Percentiles rank a stretch among this genome's conserved stretches.
Evolutionary conservation across 1,140 invertebrate genomes (phyloP).

Genomic region (Anastrepha ludens): DNA sequence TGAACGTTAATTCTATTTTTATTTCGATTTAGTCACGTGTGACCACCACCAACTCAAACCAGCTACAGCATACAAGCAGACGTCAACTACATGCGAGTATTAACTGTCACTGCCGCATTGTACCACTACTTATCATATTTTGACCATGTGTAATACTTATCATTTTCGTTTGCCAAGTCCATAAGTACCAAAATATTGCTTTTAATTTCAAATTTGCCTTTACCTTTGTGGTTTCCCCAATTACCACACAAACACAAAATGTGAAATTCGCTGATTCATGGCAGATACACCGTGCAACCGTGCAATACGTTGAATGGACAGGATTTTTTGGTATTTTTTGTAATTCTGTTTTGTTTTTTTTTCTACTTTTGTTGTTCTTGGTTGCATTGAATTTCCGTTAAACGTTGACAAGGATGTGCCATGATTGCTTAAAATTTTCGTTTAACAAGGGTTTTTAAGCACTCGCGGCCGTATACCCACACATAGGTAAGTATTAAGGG

Average conservation of each 20-base stretch:
- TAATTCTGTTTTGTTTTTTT: not conserved
- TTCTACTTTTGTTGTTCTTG: conserved; percentile 9
- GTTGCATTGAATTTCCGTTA: conserved; percentile 53
- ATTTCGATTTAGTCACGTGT: conserved; percentile 49
- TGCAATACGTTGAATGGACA: conserved; percentile 7
- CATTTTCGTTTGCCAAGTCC: conserved; percentile 16
- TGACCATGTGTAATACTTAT: conserved; percentile 18
- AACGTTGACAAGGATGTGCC: conserved; percentile 55
- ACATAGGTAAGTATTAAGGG: not conserved
- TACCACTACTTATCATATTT: not conserved
- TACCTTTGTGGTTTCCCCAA: conserved; percentile 46
- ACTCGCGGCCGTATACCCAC: not conserved
- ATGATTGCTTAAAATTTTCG: conserved; percentile 54
- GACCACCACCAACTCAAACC: conserved; percentile 28
- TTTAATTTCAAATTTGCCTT: conserved; percentile 28
- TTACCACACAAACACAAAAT: conserved; percentile 36
- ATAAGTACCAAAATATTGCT: conserved; percentile 53
- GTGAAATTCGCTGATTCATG: conserved; percentile 5
- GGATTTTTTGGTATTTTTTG: conserved; percentile 51
- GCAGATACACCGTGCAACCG: not conserved
- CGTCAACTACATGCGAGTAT: not conserved
- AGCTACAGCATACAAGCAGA: not conserved
- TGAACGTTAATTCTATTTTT: conserved; percentile 49
- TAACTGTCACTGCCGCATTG: not conserved
- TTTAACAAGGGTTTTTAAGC: conserved; percentile 53